A percentile compares a stretch with the other conserved stretches of the same genome.
These are phyloP conservation scores for Astatotilapia flaviijosephi DNA, from an alignment of 2,113 vertebrate genomes.

Conservation along the genomic window DNA sequence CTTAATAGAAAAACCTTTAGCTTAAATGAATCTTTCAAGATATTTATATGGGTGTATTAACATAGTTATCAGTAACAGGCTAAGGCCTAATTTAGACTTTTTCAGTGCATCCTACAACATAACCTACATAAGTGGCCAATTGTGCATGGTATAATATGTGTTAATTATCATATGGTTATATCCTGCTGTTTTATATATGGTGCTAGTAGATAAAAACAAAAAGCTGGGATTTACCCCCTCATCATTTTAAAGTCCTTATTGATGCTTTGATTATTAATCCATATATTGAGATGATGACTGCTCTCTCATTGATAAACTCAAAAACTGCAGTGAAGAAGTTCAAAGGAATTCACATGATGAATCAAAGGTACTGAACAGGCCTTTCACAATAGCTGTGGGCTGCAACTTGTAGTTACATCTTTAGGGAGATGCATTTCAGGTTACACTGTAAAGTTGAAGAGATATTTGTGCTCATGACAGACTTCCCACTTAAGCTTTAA, in stretches of 20 bases:
- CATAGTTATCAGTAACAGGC: not conserved
- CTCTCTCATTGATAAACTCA: not conserved
- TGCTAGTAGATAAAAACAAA: not conserved
- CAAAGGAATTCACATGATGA: not conserved
- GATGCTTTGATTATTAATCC: not conserved
- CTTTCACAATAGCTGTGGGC: not conserved
- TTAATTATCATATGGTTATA: not conserved
- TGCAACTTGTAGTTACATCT: not conserved
- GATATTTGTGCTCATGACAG: not conserved
- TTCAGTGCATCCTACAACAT: not conserved
- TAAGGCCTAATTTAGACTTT: not conserved
- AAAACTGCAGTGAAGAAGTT: not conserved
- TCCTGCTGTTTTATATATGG: not conserved
- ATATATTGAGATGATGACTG: not conserved
- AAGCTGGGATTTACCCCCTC: not conserved
- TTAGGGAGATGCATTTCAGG: not conserved
- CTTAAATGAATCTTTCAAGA: not conserved
- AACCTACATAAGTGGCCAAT: not conserved
- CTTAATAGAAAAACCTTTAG: not conserved
- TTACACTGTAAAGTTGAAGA: not conserved
- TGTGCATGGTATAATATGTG: not conserved
- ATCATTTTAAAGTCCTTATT: not conserved
- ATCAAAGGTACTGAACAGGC: not conserved
- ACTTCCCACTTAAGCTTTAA: not conserved
- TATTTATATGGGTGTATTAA: not conserved